A percentile compares a stretch with the other conserved stretches of the same genome.
Conservation (phyloP, 2,797 vertebrate genomes). For the Pseudomugil gertrudae region DNA sequence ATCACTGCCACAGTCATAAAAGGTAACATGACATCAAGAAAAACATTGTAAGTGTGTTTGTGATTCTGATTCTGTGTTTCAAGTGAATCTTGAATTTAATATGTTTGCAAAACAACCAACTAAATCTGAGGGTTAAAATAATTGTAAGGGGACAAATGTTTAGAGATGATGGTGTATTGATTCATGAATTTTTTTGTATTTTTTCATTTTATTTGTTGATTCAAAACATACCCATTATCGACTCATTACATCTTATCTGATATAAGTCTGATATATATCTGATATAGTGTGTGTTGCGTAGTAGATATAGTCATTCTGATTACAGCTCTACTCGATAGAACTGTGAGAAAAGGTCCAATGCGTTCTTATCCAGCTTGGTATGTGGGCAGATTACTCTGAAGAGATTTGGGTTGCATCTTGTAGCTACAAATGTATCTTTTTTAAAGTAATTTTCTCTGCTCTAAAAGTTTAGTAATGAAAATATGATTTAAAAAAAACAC, state of each 20-base stretch:
- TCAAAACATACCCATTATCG: background rate
- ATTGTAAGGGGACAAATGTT: background rate
- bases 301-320: slow-evolving; percentile 4
- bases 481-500: background rate
- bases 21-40: no score
- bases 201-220: no score
- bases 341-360: slow-evolving; percentile 12
- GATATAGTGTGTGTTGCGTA: no score
- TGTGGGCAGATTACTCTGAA: slow-evolving; percentile 2
- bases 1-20: no score
- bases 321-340: background rate
- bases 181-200: background rate
- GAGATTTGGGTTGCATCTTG: background rate
- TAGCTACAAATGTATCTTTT: background rate
- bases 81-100: background rate
- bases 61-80: background rate
- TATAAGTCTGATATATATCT: no score
- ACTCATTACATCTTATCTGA: slow-evolving; percentile 3
- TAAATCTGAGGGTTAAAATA: background rate
- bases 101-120: background rate
- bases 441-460: background rate
- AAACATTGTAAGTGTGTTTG: no score
- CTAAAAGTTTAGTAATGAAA: background rate
- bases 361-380: slow-evolving; percentile 8
- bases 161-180: background rate